Base-by-base conservation (phyloP, 2,113 vertebrate genomes). In the Myiozetetes cayanensis region DNA sequence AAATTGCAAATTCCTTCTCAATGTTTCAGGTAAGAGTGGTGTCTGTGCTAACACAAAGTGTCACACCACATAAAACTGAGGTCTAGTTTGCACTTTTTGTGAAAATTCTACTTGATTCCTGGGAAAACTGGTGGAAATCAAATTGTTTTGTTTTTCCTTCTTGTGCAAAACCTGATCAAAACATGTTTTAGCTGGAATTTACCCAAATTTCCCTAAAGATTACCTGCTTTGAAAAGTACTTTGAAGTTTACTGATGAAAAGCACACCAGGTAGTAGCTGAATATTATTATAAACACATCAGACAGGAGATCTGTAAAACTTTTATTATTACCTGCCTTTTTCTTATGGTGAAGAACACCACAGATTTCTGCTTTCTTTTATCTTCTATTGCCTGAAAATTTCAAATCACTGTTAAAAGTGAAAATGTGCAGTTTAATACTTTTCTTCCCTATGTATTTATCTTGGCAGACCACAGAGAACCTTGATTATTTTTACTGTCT, bases 181-280 rank as follows among this genome's bases (percentile, higher is more conserved):
- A 84, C 7, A 16, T 20, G 4, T 46, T 93, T 88, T 62, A 47
- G 16, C 17, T 67, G 33, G 24, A 77, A 8, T 74, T 89, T 83
- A 58, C 71, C 27, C 46, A 62, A 59, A 43, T 55, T 17, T 73
- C 63, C 67, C 33, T 44, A 52, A 89, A 93, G 28, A 68, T 71
- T 62, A 59, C 49, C 35, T 74, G 33, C 68, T 71, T 84, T 92
- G 59, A 94, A 90, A 91, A 92, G 22, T 28, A 31, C 68, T 93
- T 94, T 88, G 75, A 91, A 58, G 59, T 50, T 77, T 80, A 22
- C 30, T 81, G 90, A 91, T 91, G 72, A 91, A 93, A 96, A 93
- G 41, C 65, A 62, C 55, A 28, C 46, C 59, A 52, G 59, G 65
- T 50, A 95, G 33, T 31, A 84, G 46, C 53, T 84, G 72, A 66